Evolutionary conservation across 2,888 invertebrate species (phyloP).

Genomic region (Hemistola chrysoprasaria): DNA sequence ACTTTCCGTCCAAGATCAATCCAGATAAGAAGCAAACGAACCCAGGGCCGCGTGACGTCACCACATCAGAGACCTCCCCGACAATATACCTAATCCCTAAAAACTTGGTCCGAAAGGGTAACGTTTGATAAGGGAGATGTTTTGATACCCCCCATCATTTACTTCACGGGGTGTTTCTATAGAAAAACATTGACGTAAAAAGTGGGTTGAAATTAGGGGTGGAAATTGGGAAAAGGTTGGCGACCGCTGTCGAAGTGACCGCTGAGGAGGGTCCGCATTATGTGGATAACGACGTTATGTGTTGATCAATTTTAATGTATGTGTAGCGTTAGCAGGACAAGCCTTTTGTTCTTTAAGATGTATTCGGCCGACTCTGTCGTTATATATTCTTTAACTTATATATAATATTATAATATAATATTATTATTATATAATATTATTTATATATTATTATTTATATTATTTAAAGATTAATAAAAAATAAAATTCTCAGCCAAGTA

Average conservation of each 20-base stretch:
- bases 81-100: constrained; percentile 68
- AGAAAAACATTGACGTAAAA: constrained; percentile 82
- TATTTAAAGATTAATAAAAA: no score
- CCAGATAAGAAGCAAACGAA: no score
- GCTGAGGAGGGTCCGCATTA: constrained; percentile 79
- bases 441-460: no score
- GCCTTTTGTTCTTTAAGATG: constrained; percentile 14
- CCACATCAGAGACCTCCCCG: constrained; percentile 56
- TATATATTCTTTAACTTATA: no score
- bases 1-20: no score
- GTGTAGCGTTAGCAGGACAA: constrained; percentile 43
- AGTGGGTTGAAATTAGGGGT: constrained; percentile 71
- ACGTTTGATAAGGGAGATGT: constrained; percentile 74
- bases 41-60: constrained; percentile 38
- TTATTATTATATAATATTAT: no score
- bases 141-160: constrained; percentile 78
- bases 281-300: constrained; percentile 80
- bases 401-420: no score
- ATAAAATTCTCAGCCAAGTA: no score
- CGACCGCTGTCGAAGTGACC: constrained; percentile 80
- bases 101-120: constrained; percentile 61
- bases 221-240: constrained; percentile 62
- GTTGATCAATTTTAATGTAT: constrained; percentile 80
- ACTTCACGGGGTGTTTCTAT: constrained; percentile 69
- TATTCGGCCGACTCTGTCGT: no score